phyloP scores from a whole-genome alignment of 2,888 invertebrate species.

The Cotesia congregata region DNA sequence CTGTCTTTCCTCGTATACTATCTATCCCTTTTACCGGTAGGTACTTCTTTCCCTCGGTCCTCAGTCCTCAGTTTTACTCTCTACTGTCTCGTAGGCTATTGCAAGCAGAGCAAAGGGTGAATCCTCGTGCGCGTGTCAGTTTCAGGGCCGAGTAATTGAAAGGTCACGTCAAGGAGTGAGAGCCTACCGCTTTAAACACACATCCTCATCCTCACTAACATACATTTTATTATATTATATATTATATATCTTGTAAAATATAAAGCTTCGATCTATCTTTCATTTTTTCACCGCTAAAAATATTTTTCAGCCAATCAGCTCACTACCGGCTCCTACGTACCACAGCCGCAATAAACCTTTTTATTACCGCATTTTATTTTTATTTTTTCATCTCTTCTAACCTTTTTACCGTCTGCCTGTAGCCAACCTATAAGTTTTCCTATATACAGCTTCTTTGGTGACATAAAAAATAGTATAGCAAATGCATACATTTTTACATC shows the following conservation, averaged over 20 bases:
- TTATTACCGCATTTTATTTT: neutral
- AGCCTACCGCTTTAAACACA: neutral
- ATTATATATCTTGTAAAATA: neutral
- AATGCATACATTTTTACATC: too few relatives aligned
- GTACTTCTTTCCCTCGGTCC: neutral
- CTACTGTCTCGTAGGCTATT: constrained; percentile 11
- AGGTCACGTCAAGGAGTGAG: constrained; percentile 33
- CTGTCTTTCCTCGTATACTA: neutral
- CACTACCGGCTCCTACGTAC: neutral
- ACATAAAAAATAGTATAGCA: too few relatives aligned
- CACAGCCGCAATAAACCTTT: neutral
- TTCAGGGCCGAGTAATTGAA: constrained; percentile 47
- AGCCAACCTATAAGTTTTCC: too few relatives aligned
- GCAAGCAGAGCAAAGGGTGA: constrained; percentile 2
- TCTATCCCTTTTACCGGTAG: constrained; percentile 11
- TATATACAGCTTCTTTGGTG: too few relatives aligned
- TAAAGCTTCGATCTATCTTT: neutral
- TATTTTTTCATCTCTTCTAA: neutral
- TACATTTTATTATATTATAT: neutral
- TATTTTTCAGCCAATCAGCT: neutral
- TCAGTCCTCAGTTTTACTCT: neutral
- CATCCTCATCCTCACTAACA: neutral
- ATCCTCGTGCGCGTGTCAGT: constrained; percentile 40
- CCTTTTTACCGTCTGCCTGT: neutral
- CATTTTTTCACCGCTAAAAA: neutral